Percentiles rank a stretch among this genome's conserved stretches.
Conservation (phyloP, 2,113 vertebrate genomes). For the Corythornis madagascariensis region DNA sequence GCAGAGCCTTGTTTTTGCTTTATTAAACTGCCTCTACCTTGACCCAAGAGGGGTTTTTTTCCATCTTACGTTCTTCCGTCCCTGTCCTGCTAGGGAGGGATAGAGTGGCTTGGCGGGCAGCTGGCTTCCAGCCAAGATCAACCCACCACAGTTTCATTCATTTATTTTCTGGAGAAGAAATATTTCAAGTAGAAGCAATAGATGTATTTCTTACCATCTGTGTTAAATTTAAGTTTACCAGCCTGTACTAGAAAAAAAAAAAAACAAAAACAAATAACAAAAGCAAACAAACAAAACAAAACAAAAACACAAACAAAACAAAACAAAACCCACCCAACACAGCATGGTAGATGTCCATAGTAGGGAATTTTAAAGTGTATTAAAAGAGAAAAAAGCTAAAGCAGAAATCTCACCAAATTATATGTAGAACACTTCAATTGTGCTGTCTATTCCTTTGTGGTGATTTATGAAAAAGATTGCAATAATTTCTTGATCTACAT, state of each 20-base stretch:
- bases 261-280: not conserved
- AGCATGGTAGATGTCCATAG: not conserved
- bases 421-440: not conserved
- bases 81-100: not conserved
- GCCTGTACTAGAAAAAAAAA: not conserved
- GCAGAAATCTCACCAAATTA: not conserved
- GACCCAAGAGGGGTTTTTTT: not conserved
- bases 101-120: not conserved
- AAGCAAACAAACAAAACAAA: too few species aligned
- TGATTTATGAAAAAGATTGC: not conserved
- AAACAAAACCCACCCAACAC: too few species aligned
- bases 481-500: not conserved
- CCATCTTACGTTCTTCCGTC: not conserved
- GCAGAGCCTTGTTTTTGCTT: not conserved
- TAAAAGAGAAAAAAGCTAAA: not conserved
- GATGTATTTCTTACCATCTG: not conserved
- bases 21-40: not conserved
- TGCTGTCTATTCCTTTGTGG: not conserved
- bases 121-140: not conserved
- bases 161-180: not conserved
- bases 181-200: not conserved
- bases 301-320: too few species aligned
- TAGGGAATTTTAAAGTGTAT: not conserved
- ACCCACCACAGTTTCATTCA: not conserved
- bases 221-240: not conserved